Evolutionary conservation across 2,113 vertebrate species (phyloP), one percentile per base, ranked within the genome.

Genomic region (Tenrec ecaudatus): DNA sequence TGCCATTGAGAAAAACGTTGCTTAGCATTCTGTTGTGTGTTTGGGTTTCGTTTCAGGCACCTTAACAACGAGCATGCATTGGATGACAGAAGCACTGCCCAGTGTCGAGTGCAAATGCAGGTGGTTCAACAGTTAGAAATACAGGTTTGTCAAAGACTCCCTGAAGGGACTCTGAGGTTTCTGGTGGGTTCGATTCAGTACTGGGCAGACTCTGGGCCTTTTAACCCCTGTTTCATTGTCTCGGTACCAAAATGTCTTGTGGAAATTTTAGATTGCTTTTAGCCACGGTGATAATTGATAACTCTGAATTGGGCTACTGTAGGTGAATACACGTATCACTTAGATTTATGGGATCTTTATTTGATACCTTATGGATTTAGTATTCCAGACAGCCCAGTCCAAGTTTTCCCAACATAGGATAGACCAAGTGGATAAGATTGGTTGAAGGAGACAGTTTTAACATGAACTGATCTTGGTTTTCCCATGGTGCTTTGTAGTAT

Each of bases 81-180:
- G 94, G 99, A 99, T 82, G 99, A 99, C 97, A 98, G 99, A 96
- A 99, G 99, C 98, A 99, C 99, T 31, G 99, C 99, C 95, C 99
- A 99, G 98, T 99, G 99, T 97, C 98, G 99, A 95, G 99, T 99
- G 96, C 99, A 99, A 98, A 99, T 99, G 99, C 99, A 99, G 94
- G 99, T 99, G 92, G 99, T 99, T 93, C 99, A 99, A 96, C 99
- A 99, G 96, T 98, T 99, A 98, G 99, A 99, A 98, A 99, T 99
- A 97, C 99, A 99, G 98, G 99, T 99, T 98, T 95, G 98, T 98
- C 84, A 33, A 60, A 33, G 77, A 33, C 75, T 69, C 81, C n/a
- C 78, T 36, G 68, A 27, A 71, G 57, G 75, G 20, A 27, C 83
- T 73, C 82, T 96, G 83, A 71, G 87, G 84, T 11, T 91, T 82